phyloP scores from a whole-genome alignment of 2,113 vertebrate species.

The Sceloporus tristichus region DNA sequence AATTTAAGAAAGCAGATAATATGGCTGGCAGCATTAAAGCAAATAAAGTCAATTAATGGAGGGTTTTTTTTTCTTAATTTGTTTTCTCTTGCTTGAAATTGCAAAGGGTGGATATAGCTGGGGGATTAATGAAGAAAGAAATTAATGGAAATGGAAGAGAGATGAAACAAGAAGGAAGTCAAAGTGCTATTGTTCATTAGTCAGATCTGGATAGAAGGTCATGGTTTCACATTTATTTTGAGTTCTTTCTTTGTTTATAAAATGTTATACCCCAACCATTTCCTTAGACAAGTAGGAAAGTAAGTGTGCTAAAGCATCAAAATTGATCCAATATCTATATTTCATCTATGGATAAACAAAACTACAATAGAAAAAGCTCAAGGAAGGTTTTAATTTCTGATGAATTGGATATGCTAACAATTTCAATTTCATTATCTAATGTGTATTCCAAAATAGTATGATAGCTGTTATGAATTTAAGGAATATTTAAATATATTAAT shows the following conservation, averaged over 20 bases:
- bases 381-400: not conserved
- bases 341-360: not conserved
- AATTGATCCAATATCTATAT: not conserved
- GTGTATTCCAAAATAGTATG: not conserved
- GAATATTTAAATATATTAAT: not conserved
- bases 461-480: not conserved
- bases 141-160: slow-evolving; percentile 72
- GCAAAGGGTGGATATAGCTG: slow-evolving; percentile 72
- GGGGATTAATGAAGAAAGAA: slow-evolving; percentile 74
- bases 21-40: slow-evolving; percentile 83
- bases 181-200: slow-evolving; percentile 63
- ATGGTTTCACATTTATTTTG: slow-evolving; percentile 57
- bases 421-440: not conserved
- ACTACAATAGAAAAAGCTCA: not conserved
- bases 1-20: slow-evolving; percentile 87
- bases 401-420: not conserved
- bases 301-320: not conserved
- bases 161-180: slow-evolving; percentile 52
- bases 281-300: not conserved
- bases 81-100: slow-evolving; percentile 80
- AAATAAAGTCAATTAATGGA: slow-evolving; percentile 89
- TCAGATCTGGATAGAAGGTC: slow-evolving; percentile 49
- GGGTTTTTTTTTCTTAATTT: slow-evolving; percentile 77
- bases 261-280: not conserved
- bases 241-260: slow-evolving; percentile 27